phyloP scores from a whole-genome alignment of 2,888 invertebrate genomes.

The Ectemnius continuus region DNA sequence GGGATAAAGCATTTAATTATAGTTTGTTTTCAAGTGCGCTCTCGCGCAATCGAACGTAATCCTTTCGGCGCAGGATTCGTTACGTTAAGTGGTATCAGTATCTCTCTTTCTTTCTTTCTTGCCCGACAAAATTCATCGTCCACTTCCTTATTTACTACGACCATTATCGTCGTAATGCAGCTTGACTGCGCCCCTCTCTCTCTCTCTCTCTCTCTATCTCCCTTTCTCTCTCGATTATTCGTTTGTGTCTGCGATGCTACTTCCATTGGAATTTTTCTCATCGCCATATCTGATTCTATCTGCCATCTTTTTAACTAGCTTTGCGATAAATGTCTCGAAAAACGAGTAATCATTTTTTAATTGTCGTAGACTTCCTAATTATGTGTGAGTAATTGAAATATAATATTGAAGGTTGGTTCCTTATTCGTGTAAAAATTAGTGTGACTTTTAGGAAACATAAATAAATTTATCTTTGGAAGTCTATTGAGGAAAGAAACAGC shows the following conservation, averaged over 20 bases:
- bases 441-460: no score
- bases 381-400: no score
- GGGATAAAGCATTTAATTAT: slow-evolving; percentile 59
- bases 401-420: no score
- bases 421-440: no score
- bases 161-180: slow-evolving; percentile 49
- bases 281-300: no score
- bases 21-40: slow-evolving; percentile 47
- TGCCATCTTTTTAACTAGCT: no score
- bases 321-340: no score
- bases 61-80: slow-evolving; percentile 52
- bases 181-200: slow-evolving; percentile 22
- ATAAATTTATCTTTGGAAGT: no score
- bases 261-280: no score
- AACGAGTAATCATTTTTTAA: no score
- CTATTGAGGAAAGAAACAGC: no score
- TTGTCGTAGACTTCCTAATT: no score
- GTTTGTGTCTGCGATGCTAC: background rate
- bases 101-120: background rate
- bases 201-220: background rate
- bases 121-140: slow-evolving; percentile 37
- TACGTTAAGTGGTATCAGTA: slow-evolving; percentile 52
- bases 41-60: slow-evolving; percentile 43
- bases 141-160: slow-evolving; percentile 51
- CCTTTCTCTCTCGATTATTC: background rate